These are phyloP conservation scores for Sceloporus tristichus DNA, from an alignment of 2,113 vertebrate species.

Conservation along the genomic window DNA sequence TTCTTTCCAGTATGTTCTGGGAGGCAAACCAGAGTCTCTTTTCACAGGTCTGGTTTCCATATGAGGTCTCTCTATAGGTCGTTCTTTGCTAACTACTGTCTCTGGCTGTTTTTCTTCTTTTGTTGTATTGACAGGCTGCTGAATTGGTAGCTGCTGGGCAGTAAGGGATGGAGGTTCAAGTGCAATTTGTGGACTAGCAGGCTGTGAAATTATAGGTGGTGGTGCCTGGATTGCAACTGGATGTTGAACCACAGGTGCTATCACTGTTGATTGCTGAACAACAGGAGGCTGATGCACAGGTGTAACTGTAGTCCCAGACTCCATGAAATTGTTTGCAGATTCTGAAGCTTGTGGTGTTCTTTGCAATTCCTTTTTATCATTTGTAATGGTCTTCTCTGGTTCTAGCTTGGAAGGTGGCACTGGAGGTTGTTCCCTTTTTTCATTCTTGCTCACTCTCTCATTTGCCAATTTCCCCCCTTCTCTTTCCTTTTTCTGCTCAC, in stretches of 20 bases:
- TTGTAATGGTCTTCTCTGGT: slow-evolving; percentile 62
- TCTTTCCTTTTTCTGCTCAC: slow-evolving; percentile 92
- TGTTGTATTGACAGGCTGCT: slow-evolving; percentile 2
- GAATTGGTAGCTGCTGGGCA: slow-evolving; percentile 32
- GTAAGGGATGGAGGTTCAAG: slow-evolving; percentile 47
- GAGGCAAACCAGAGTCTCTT: slow-evolving; percentile 84
- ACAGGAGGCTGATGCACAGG: slow-evolving; percentile 61
- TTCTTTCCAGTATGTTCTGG: slow-evolving; percentile 90
- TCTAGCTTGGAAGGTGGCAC: slow-evolving; percentile 77
- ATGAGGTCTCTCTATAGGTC: slow-evolving; percentile 81
- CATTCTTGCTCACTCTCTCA: slow-evolving; percentile 83
- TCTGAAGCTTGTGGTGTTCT: slow-evolving; percentile 62
- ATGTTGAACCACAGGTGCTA: slow-evolving; percentile 37
- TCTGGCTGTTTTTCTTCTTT: slow-evolving; percentile 90
- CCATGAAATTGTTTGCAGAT: slow-evolving; percentile 51
- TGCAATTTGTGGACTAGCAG: slow-evolving; percentile 15
- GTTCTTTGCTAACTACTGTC: slow-evolving; percentile 77
- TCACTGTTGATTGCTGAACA: slow-evolving; percentile 50
- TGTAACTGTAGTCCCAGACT: slow-evolving; percentile 63
- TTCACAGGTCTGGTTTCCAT: slow-evolving; percentile 84
- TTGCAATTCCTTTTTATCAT: slow-evolving; percentile 69
- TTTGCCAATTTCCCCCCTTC: slow-evolving; percentile 84
- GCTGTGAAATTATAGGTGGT: slow-evolving; percentile 43
- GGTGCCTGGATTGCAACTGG: slow-evolving; percentile 43
- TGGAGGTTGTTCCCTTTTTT: slow-evolving; percentile 81